A percentile compares a stretch with the other conserved stretches of the same genome.
phyloP scores from a whole-genome alignment of 2,113 vertebrate genomes.

The Rhodinocichla rosea region DNA sequence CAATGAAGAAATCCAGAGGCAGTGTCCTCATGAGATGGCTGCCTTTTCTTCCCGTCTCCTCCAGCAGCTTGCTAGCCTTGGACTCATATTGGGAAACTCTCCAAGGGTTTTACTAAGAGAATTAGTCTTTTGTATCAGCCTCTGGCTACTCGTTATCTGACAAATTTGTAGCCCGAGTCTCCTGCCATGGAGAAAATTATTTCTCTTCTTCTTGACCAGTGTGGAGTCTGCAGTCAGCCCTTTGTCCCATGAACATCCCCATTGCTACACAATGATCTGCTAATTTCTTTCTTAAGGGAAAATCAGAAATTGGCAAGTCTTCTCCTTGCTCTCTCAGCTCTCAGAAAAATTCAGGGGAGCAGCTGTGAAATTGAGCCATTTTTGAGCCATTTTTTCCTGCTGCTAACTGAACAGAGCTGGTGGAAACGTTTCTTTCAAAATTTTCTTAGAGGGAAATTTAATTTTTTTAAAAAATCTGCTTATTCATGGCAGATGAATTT shows the following conservation, averaged over 20 bases:
- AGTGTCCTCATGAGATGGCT: not conserved
- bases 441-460: conserved; percentile 18
- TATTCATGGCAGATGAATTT: conserved; percentile 32
- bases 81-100: not conserved
- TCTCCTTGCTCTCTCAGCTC: not conserved
- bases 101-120: conserved; percentile 21
- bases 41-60: not conserved
- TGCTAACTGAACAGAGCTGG: not conserved
- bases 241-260: not conserved
- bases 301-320: not conserved
- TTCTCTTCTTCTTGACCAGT: not conserved
- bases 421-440: conserved; percentile 7
- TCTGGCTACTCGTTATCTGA: conserved; percentile 13
- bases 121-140: conserved; percentile 38
- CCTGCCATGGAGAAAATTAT: not conserved
- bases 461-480: not conserved
- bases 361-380: not conserved
- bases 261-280: not conserved
- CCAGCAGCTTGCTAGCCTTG: not conserved
- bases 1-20: conserved; percentile 1
- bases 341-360: conserved; percentile 6
- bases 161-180: not conserved
- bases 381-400: not conserved
- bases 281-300: not conserved
- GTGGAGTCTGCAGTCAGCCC: not conserved